Conservation (phyloP, 2,113 vertebrate species). For the Lophius piscatorius region DNA sequence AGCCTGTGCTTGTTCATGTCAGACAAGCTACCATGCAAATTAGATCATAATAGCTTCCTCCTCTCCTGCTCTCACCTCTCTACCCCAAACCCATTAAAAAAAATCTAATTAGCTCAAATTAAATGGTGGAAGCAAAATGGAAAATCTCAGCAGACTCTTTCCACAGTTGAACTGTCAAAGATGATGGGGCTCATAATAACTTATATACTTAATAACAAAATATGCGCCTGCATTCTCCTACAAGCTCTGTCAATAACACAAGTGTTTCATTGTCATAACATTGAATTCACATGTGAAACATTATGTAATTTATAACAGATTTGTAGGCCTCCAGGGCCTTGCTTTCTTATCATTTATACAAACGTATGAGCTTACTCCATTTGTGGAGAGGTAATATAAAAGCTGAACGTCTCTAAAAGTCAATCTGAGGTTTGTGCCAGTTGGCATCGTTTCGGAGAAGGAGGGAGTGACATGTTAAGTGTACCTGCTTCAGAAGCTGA, state of each 20-base stretch:
- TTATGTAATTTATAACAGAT: too few species aligned
- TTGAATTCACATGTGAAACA: slow-evolving; percentile 30
- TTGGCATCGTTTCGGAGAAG: slow-evolving; percentile 37
- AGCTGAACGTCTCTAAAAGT: too few species aligned
- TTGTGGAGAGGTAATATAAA: too few species aligned
- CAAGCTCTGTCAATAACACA: slow-evolving; percentile 38
- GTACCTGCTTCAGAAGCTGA: too few species aligned
- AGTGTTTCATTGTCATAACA: slow-evolving; percentile 4
- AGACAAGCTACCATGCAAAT: slow-evolving; percentile 35
- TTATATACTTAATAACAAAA: slow-evolving; percentile 19
- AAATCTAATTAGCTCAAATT: slow-evolving; percentile 43
- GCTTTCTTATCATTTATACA: slow-evolving; percentile 18
- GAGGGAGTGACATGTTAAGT: neutral
- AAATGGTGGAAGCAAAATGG: slow-evolving; percentile 31
- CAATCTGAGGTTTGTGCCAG: too few species aligned
- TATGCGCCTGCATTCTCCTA: slow-evolving; percentile 15
- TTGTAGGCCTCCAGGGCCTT: too few species aligned
- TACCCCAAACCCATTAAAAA: slow-evolving; percentile 23
- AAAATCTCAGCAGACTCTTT: slow-evolving; percentile 25
- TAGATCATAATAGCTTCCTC: slow-evolving; percentile 20
- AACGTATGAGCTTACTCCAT: too few species aligned
- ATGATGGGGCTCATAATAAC: slow-evolving; percentile 38
- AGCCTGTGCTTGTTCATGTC: slow-evolving; percentile 13
- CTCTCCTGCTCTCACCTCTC: slow-evolving; percentile 1
- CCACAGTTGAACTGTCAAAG: slow-evolving; percentile 10